Evolutionary conservation across 2,888 invertebrate species (phyloP).

Genomic region (Autographa pulchrina): DNA sequence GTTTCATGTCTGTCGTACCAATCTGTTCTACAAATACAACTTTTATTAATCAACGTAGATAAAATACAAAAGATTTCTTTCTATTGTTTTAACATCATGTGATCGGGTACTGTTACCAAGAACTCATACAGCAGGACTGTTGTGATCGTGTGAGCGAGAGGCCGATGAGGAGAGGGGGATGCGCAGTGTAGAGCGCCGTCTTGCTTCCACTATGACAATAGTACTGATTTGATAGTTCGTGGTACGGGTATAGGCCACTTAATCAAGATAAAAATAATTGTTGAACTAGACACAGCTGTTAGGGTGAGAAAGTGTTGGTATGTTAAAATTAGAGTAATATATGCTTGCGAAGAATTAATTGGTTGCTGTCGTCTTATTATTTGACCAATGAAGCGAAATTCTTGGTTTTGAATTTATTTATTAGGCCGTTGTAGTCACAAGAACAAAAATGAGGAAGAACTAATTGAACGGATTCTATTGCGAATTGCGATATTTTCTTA

Average conservation of each 20-base stretch:
- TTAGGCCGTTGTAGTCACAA: background rate
- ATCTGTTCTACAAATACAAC: conserved; percentile 13
- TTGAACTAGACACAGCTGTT: conserved; percentile 30
- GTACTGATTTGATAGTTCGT: too few species aligned
- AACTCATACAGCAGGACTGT: too few species aligned
- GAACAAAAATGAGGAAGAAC: background rate
- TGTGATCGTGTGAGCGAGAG: too few species aligned
- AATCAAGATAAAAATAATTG: conserved; percentile 52
- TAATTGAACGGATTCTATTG: background rate
- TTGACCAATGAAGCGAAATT: background rate
- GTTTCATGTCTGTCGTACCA: conserved; percentile 21
- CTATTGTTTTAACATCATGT: conserved; percentile 47
- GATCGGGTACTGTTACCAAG: conserved; percentile 20
- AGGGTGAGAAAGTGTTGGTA: conserved; percentile 23
- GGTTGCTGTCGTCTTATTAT: background rate
- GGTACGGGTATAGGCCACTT: conserved; percentile 1
- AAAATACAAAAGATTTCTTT: conserved; percentile 9
- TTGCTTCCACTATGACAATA: too few species aligned
- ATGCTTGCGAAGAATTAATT: conserved; percentile 25
- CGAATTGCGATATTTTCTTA: background rate
- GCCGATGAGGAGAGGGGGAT: too few species aligned
- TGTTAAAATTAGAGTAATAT: conserved; percentile 24
- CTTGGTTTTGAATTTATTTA: background rate
- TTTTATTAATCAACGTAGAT: background rate
- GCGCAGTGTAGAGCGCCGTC: too few species aligned